Conservation (phyloP, 2,113 vertebrate species). For the Vidua macroura region DNA sequence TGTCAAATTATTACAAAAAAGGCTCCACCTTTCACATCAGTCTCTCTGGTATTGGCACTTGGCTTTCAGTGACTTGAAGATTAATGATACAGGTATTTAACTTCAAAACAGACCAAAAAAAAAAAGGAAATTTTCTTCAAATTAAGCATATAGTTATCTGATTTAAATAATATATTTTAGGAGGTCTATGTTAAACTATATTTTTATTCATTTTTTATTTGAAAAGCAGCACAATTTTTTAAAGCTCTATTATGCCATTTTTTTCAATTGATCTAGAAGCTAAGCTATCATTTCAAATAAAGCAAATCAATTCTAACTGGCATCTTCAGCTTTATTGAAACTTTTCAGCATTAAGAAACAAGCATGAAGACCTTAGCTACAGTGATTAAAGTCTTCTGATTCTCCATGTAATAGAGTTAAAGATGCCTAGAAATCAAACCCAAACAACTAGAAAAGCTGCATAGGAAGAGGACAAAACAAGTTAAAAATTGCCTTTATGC, state of each 20-base stretch:
- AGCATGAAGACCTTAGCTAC: background rate
- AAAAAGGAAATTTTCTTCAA: background rate
- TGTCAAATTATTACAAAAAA: background rate
- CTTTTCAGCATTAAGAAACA: background rate
- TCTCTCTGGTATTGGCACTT: background rate
- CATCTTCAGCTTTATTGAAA: background rate
- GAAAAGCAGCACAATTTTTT: background rate
- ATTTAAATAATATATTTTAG: background rate
- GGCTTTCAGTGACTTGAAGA: background rate
- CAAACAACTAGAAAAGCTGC: background rate
- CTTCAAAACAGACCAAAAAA: background rate
- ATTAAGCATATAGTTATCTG: background rate
- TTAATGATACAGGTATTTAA: background rate
- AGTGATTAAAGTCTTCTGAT: background rate
- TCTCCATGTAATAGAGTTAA: background rate
- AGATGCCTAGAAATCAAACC: background rate
- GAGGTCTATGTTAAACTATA: background rate
- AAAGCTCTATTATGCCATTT: background rate
- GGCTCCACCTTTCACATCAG: background rate
- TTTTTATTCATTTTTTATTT: background rate
- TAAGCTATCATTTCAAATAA: background rate
- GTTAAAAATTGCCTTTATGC: background rate
- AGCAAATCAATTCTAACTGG: background rate
- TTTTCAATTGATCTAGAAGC: background rate
- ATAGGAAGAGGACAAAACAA: background rate